phyloP scores from a whole-genome alignment of 2,888 invertebrate species.

The Drosophila histrio region DNA sequence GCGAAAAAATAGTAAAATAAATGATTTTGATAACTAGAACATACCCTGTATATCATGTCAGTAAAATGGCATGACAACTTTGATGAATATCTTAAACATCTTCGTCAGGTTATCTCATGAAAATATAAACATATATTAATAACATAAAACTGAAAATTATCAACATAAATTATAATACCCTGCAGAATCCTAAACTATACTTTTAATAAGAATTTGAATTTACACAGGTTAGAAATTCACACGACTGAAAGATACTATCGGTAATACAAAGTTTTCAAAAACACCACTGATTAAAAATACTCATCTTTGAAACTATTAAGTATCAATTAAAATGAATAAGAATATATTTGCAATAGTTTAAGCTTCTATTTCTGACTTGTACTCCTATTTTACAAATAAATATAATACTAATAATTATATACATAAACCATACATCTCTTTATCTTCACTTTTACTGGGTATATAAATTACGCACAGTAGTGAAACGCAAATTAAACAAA shows the following conservation, averaged over 20 bases:
- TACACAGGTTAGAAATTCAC: no score
- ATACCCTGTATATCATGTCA: constrained; percentile 10
- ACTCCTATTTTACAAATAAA: background rate
- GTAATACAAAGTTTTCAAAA: background rate
- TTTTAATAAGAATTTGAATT: background rate
- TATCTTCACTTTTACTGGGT: background rate
- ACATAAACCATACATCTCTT: background rate
- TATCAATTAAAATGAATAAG: no score
- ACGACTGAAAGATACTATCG: background rate
- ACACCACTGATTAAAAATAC: background rate
- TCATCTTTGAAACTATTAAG: background rate
- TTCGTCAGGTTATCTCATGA: no score
- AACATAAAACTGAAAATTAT: background rate
- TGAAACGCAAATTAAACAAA: constrained; percentile 47
- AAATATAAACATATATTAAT: no score
- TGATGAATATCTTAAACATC: no score
- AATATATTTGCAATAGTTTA: no score
- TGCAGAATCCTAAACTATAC: no score
- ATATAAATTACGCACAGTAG: constrained; percentile 16
- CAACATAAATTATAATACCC: background rate
- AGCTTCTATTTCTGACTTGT: no score
- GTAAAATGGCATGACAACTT: background rate
- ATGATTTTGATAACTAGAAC: background rate
- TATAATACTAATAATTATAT: background rate
- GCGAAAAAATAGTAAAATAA: background rate